Evolutionary conservation across 2,113 vertebrate species (phyloP).

Genomic region (Agelaius phoeniceus): DNA sequence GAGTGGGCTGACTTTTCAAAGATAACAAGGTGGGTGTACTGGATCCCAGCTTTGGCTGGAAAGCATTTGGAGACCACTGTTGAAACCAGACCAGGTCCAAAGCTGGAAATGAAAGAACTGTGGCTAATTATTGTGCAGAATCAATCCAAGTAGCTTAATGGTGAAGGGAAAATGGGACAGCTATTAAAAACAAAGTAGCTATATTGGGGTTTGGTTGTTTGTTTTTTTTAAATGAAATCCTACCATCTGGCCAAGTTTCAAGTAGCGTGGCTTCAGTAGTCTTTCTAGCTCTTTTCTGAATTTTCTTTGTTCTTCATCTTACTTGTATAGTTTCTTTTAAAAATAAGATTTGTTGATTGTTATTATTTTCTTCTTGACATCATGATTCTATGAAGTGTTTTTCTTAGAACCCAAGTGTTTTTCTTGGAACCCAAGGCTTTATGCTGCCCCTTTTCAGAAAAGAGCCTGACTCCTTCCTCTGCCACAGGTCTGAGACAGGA

Average conservation of each 20-base stretch:
- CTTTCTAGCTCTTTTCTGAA: neutral
- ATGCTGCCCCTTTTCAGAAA: neutral
- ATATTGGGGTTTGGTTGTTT: neutral
- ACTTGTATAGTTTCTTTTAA: neutral
- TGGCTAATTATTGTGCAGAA: neutral
- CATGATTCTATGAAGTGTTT: neutral
- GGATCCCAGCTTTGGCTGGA: neutral
- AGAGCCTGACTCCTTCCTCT: neutral
- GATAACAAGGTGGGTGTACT: neutral
- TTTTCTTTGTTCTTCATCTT: neutral
- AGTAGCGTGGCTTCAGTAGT: neutral
- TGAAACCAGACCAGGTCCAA: neutral
- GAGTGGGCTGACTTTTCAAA: neutral
- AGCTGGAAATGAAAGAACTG: neutral
- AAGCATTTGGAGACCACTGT: neutral
- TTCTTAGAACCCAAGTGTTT: neutral
- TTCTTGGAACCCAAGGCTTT: neutral
- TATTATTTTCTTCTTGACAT: neutral
- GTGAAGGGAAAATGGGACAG: neutral
- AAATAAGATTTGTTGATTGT: neutral
- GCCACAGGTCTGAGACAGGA: neutral
- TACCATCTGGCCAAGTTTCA: neutral
- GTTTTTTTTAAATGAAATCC: neutral
- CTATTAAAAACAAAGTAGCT: neutral
- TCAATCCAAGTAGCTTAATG: neutral